Evolutionary conservation across 2,797 vertebrate species (phyloP).

Genomic region (Bufotes viridis): DNA sequence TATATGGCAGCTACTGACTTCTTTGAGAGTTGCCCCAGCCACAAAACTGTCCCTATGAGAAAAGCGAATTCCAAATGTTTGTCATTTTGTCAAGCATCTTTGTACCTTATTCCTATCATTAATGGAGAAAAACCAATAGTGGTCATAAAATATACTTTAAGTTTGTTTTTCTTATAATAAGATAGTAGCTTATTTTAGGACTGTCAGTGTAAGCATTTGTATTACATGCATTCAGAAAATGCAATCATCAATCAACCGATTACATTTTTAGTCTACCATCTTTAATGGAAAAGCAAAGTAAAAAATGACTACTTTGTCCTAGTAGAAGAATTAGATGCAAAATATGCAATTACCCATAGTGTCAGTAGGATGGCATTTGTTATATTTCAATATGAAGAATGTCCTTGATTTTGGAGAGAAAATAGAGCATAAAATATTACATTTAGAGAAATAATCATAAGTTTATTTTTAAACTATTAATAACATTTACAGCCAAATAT

Average conservation of each 20-base stretch:
- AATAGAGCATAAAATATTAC: constrained; percentile 57
- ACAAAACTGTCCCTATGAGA: no score
- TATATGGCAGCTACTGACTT: no score
- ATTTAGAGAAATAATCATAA: constrained; percentile 57
- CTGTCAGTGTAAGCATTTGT: constrained; percentile 45
- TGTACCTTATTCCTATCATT: background rate
- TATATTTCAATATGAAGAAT: constrained; percentile 59
- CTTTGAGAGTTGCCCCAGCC: no score
- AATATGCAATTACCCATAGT: constrained; percentile 59
- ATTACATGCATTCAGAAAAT: constrained; percentile 41
- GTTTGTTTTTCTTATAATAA: constrained; percentile 15
- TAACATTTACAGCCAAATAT: constrained; percentile 38
- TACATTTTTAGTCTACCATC: constrained; percentile 52
- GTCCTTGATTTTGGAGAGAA: constrained; percentile 54
- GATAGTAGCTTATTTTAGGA: background rate
- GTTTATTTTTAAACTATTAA: constrained; percentile 47
- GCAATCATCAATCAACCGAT: constrained; percentile 55
- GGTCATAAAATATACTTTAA: background rate
- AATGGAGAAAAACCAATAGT: background rate
- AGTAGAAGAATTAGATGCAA: constrained; percentile 52
- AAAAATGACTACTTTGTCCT: constrained; percentile 61
- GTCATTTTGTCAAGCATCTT: background rate
- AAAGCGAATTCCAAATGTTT: background rate
- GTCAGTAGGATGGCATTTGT: constrained; percentile 55
- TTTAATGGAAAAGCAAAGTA: constrained; percentile 53